Evolutionary conservation across 2,888 invertebrate species (phyloP).

Genomic region (Cremastinae sp.): DNA sequence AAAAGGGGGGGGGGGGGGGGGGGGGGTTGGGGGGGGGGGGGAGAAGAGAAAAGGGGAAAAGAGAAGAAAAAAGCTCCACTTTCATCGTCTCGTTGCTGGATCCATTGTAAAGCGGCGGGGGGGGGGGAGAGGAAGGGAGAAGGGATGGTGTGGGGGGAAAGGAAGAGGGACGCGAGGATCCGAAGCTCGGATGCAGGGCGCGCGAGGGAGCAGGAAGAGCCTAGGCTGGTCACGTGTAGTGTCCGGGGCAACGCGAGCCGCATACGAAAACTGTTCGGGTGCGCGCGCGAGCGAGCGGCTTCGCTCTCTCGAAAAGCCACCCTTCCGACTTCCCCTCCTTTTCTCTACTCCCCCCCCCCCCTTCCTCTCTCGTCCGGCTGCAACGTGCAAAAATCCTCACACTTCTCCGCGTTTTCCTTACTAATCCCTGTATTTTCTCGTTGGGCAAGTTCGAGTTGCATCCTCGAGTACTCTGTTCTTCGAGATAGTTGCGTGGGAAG

Average conservation of each 20-base stretch:
- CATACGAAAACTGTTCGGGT: conserved; percentile 76
- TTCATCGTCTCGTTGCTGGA: neutral
- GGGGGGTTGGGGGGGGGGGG: conserved; percentile 11
- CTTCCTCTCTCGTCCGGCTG: conserved; percentile 15
- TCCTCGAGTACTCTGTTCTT: conserved; percentile 31
- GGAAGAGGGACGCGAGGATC: neutral
- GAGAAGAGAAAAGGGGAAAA: neutral
- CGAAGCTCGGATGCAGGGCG: conserved; percentile 19
- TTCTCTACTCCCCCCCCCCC: conserved; percentile 44
- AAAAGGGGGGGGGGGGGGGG: conserved; percentile 16
- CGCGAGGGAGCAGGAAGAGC: conserved; percentile 46
- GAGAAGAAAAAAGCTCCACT: neutral
- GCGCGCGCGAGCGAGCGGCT: conserved; percentile 64
- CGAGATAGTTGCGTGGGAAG: conserved; percentile 6
- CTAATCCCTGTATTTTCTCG: conserved; percentile 66
- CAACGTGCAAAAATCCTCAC: conserved; percentile 52
- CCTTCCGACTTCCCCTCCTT: conserved; percentile 17
- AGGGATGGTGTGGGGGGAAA: neutral
- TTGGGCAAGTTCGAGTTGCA: conserved; percentile 59
- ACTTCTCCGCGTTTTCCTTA: conserved; percentile 50
- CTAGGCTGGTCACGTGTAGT: conserved; percentile 79
- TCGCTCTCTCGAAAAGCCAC: conserved; percentile 36
- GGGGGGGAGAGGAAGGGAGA: neutral
- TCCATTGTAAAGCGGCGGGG: neutral
- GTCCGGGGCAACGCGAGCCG: conserved; percentile 76